A percentile compares a stretch with the other conserved stretches of the same genome.
phyloP scores from a whole-genome alignment of 2,888 invertebrate species.

The Macrophya annulata region DNA sequence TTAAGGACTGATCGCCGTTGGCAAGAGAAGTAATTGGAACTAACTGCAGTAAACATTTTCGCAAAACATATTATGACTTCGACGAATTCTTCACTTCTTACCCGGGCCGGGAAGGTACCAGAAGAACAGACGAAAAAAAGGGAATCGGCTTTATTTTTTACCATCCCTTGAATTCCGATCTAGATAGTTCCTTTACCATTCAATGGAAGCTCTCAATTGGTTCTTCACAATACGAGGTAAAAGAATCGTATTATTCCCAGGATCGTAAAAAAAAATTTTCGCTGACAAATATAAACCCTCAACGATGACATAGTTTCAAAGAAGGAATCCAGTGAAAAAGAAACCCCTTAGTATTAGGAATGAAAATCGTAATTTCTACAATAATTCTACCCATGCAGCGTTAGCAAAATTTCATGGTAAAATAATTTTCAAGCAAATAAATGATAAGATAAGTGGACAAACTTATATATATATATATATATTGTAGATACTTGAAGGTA shows the following conservation, averaged over 20 bases:
- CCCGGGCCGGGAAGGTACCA: neutral
- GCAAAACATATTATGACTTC: neutral
- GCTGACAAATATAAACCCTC: neutral
- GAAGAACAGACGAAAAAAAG: neutral
- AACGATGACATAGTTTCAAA: neutral
- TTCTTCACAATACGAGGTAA: neutral
- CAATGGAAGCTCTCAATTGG: neutral
- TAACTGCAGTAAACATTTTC: neutral
- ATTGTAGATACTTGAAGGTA: neutral
- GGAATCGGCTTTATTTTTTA: neutral
- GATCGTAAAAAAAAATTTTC: neutral
- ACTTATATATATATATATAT: neutral
- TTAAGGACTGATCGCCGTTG: neutral
- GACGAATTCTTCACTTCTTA: neutral
- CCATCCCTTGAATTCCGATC: neutral
- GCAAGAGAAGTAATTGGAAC: neutral
- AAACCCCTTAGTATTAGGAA: neutral
- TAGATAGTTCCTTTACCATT: neutral
- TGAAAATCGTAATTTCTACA: neutral
- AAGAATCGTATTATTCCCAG: neutral
- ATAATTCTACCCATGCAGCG: conserved; percentile 1
- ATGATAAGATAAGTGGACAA: neutral
- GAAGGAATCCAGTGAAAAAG: neutral
- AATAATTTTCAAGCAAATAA: neutral
- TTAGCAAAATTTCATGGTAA: neutral